Evolutionary conservation across 2,888 invertebrate genomes (phyloP).

Genomic region (Sthenelais limicola): DNA sequence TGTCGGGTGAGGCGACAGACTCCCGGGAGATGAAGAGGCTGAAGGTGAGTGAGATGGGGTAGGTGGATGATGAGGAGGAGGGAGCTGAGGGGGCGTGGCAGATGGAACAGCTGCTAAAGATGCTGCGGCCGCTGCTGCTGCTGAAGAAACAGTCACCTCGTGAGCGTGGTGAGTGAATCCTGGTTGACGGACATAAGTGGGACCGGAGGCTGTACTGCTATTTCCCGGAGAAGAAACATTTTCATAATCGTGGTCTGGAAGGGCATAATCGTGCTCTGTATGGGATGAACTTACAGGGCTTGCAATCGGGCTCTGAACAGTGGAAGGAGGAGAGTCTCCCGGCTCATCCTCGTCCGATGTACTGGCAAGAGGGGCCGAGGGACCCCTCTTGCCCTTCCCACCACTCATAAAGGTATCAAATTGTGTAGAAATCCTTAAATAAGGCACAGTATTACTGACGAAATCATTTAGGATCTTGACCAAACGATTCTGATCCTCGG

Average conservation of each 20-base stretch:
- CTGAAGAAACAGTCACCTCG: conserved; percentile 58
- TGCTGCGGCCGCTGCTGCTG: too few relatives aligned
- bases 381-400: conserved; percentile 54
- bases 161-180: conserved; percentile 70
- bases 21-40: neutral
- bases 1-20: neutral
- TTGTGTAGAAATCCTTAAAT: neutral
- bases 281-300: conserved; percentile 33
- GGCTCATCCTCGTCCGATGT: conserved; percentile 59
- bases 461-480: too few relatives aligned
- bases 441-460: neutral
- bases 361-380: conserved; percentile 58
- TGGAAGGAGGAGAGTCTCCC: neutral
- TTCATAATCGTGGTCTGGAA: conserved; percentile 47
- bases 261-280: conserved; percentile 63
- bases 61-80: neutral
- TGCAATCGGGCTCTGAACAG: too few relatives aligned
- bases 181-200: conserved; percentile 67
- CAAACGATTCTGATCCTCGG: too few relatives aligned
- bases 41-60: neutral
- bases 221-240: conserved; percentile 58
- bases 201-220: conserved; percentile 70
- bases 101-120: too few relatives aligned
- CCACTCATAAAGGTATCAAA: conserved; percentile 29
- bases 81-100: neutral